Conservation (phyloP, 1,140 invertebrate species). For the Ips nitidus region DNA sequence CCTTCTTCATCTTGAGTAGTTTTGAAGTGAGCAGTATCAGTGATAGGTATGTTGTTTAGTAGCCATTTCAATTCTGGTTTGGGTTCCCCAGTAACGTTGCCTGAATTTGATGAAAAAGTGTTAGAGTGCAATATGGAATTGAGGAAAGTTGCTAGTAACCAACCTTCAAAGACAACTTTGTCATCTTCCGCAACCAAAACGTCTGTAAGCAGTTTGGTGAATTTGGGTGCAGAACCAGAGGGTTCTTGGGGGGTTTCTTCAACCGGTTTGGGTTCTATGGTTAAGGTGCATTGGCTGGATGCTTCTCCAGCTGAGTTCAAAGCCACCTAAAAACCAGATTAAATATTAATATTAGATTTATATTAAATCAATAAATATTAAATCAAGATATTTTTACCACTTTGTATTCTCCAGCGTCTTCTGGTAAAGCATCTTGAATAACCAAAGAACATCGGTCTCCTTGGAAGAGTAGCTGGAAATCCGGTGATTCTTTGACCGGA, state of each 20-base stretch:
- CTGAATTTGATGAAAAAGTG: constrained; percentile 9
- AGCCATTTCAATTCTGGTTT: constrained; percentile 72
- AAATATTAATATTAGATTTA: background rate
- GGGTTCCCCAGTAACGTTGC: constrained; percentile 68
- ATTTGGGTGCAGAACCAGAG: constrained; percentile 62
- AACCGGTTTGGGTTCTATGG: constrained; percentile 49
- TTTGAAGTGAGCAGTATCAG: constrained; percentile 56
- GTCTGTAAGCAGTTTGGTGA: constrained; percentile 70
- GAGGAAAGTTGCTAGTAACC: background rate
- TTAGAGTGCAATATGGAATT: background rate
- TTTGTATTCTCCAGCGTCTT: constrained; percentile 78
- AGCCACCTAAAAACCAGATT: constrained; percentile 54
- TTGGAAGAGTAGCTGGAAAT: constrained; percentile 78
- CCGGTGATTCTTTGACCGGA: constrained; percentile 82
- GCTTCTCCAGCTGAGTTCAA: constrained; percentile 79
- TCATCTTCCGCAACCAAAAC: constrained; percentile 68
- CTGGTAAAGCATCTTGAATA: constrained; percentile 71
- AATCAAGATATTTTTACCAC: constrained; percentile 55
- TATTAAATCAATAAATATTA: background rate
- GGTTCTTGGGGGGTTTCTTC: constrained; percentile 47
- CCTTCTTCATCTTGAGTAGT: constrained; percentile 57
- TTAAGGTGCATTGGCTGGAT: constrained; percentile 70
- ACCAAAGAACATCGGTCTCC: constrained; percentile 79
- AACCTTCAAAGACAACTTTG: constrained; percentile 69
- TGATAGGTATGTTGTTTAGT: constrained; percentile 67